Evolutionary conservation across 2,888 invertebrate species (phyloP), one percentile per base, ranked within the genome.

Genomic region (Caenorhabditis sulstoni): DNA sequence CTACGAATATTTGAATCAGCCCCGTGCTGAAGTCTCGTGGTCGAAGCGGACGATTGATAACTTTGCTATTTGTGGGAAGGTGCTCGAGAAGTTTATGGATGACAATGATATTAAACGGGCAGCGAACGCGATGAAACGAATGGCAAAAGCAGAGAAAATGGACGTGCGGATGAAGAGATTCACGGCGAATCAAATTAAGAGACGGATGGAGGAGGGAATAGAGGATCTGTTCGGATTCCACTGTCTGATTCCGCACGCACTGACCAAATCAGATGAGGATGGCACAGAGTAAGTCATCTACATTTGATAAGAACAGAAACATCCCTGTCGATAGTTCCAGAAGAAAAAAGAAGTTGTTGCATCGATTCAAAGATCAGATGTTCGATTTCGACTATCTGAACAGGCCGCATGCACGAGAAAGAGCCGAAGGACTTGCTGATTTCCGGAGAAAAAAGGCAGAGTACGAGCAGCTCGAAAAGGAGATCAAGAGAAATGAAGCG

Each of bases 371-470:
- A 2, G 53, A 70, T 3, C 12, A 45, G n/a, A n/a, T 70, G 0
- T 29, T 29, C 7, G 61, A 70, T 44, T 65, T 49, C 61, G 37
- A 66, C n/a, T 59, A 70, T 23, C 5, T 45, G 2, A 44, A 67
- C 3, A 12, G 61, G 8, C 22, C 61, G 5, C 3, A 41, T n/a
- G 41, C 37, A 14, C 7, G 47, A 39, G 39, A 22, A 5, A 18
- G 18, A 37, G 37, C 55, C 14, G 9, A 68, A 3, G 5, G 2
- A 45, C 11, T 45, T 7, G 59, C 12, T 11, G 37, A 45, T n/a
- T 11, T 1, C 3, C 5, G 1, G 61, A 20, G 47, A 18, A 16
- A 29, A 29, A 29, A 5, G 4, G 29, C 11, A 14, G 16, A 53
- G n/a, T 29, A 18, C 18, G 5, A 9, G 20, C n/a, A 39, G 2